A percentile compares a stretch with the other conserved stretches of the same genome.
These are phyloP conservation scores for Stichopus chloronotus DNA, from an alignment of 35 echinoderm and acorn worm species.

Conservation along the genomic window DNA sequence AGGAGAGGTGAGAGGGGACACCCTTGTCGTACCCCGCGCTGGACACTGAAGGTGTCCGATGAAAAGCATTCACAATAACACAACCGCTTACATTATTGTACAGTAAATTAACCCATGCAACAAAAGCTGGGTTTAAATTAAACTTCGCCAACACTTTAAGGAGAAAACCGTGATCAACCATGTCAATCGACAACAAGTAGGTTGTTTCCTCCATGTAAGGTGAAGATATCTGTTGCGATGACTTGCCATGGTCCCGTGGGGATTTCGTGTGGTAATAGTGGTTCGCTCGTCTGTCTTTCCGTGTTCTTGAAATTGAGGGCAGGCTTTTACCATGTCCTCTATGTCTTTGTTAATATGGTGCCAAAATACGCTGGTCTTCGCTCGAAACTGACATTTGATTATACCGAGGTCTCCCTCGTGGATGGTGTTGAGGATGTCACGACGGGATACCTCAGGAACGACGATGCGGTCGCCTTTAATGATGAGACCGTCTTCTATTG, in stretches of 20 bases:
- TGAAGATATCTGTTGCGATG: conserved; percentile 72
- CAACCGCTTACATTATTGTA: no score
- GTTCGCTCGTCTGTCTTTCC: conserved; percentile 11
- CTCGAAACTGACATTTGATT: conserved; percentile 39
- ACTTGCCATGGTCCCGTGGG: conserved; percentile 78
- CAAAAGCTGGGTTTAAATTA: no score
- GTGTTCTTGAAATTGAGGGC: neutral
- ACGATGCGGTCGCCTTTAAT: conserved; percentile 4
- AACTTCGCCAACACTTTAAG: conserved; percentile 44
- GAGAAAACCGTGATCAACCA: conserved; percentile 79
- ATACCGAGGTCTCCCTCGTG: conserved; percentile 49
- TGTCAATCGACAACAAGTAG: conserved; percentile 61
- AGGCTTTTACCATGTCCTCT: conserved; percentile 16
- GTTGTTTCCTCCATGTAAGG: conserved; percentile 60
- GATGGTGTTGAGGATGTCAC: conserved; percentile 47
- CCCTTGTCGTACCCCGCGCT: no score
- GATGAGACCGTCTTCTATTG: neutral
- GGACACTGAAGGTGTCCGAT: no score
- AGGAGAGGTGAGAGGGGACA: no score
- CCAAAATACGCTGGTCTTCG: conserved; percentile 5
- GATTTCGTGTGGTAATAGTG: conserved; percentile 37
- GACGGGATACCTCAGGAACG: neutral
- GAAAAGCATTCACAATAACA: no score
- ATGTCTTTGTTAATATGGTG: conserved; percentile 43
- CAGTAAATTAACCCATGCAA: no score